Evolutionary conservation across 2,113 vertebrate genomes (phyloP), one percentile per base, ranked within the genome.

Genomic region (Capreolus pygargus): DNA sequence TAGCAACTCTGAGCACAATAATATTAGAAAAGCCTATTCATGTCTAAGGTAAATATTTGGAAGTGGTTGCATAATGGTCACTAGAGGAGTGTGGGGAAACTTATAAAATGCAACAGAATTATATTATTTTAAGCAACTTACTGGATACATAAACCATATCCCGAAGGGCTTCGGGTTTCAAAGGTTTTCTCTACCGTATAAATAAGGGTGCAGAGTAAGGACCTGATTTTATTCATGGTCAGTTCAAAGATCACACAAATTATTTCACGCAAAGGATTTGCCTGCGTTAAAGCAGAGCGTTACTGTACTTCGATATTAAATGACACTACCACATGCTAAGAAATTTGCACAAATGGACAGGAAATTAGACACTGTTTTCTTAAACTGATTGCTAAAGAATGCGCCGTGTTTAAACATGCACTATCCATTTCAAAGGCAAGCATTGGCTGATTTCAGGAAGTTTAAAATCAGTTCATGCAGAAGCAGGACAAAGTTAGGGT

Each of bases 1-100:
- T 98, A 98, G 98, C 98, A 98, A 98, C 97, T 97, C 96, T 4
- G 98, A 98, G 97, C 98, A 98, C 98, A 99, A 98, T 98, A 98
- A 98, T 98, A 98, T 98, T 98, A 98, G 98, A 98, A 97, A 95
- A 97, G 98, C 97, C 98, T 98, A 98, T 99, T 99, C 98, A 98
- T 98, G 98, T 97, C 94, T 84, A 99, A 98, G 98, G 98, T 98
- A 99, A 99, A 99, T 99, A 99, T 99, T 99, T 98, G 98, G 98
- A 97, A 98, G 98, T 97, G 95, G 92, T 85, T 85, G 86, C 28
- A 23, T 91, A 97, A 95, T 88, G 89, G 94, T 60, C 86, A 87
- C 97, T 74, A 84, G 97, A 45, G 86, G 7, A 94, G 94, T 50
- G 91, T 89, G 91, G 78, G 97, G 98, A 91, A 50, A 61, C 36